A percentile compares a stretch with the other conserved stretches of the same genome.
Evolutionary conservation across 2,888 invertebrate species (phyloP).

Genomic region (Xestia ashworthii): DNA sequence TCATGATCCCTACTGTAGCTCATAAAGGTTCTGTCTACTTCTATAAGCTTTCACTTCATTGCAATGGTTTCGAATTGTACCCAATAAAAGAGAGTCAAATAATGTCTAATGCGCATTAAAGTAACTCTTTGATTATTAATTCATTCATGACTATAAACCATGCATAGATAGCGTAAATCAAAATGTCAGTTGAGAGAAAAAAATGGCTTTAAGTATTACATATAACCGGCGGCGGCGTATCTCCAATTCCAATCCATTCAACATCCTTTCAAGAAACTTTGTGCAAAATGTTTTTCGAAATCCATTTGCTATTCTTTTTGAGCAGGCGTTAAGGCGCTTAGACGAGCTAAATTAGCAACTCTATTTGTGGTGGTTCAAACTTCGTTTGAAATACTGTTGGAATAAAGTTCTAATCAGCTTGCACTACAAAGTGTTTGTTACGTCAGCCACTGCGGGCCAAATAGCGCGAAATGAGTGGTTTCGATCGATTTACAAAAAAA

Average conservation of each 20-base stretch:
- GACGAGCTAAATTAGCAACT: too few species aligned
- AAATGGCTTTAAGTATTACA: too few species aligned
- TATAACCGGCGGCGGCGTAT: too few species aligned
- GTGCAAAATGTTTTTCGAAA: slow-evolving; percentile 16
- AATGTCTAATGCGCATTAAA: neutral
- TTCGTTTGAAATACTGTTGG: too few species aligned
- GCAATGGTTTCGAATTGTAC: neutral
- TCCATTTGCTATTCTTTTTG: slow-evolving; percentile 16
- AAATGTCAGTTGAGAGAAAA: neutral
- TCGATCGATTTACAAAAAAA: too few species aligned
- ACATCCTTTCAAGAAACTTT: neutral
- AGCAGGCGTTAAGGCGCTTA: slow-evolving; percentile 60
- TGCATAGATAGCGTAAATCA: too few species aligned
- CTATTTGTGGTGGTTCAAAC: too few species aligned
- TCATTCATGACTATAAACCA: neutral
- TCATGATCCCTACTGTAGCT: neutral
- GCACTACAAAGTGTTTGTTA: too few species aligned
- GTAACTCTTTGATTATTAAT: neutral
- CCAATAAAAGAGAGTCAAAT: neutral
- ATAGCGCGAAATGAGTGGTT: too few species aligned
- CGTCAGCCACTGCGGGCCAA: too few species aligned
- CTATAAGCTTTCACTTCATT: neutral
- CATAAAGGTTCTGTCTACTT: neutral
- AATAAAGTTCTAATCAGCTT: too few species aligned
- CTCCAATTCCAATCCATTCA: too few species aligned